Evolutionary conservation across 2,888 invertebrate genomes (phyloP).

Genomic region (Eupithecia dodoneata): DNA sequence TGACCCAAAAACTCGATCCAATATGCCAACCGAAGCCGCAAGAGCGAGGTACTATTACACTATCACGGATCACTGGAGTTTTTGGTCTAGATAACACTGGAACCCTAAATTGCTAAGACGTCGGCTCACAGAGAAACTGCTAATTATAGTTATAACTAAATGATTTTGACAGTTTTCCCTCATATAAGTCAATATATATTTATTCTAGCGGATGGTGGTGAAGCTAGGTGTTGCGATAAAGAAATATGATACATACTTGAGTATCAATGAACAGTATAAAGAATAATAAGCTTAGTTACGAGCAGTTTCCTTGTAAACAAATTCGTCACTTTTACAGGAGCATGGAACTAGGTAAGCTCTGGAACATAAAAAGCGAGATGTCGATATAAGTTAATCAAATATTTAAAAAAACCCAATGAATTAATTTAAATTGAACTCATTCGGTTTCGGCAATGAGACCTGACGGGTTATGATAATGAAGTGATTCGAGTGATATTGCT

Average conservation of each 20-base stretch:
- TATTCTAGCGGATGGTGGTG: neutral
- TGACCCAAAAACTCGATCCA: conserved; percentile 45
- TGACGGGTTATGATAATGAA: conserved; percentile 41
- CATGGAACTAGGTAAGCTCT: neutral
- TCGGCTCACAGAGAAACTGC: neutral
- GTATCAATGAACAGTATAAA: neutral
- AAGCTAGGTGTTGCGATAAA: neutral
- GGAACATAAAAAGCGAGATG: neutral
- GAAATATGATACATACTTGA: neutral
- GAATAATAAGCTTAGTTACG: neutral
- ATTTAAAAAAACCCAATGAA: neutral
- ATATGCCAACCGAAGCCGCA: conserved; percentile 42
- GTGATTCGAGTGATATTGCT: conserved; percentile 15
- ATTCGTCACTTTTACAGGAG: neutral
- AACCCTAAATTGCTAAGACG: conserved; percentile 13
- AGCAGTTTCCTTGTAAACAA: neutral
- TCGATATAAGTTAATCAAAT: neutral
- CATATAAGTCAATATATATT: neutral
- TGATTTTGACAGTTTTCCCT: neutral
- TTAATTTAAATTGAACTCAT: neutral
- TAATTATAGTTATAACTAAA: neutral
- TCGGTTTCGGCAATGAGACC: conserved; percentile 31
- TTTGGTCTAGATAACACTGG: conserved; percentile 32
- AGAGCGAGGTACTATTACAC: conserved; percentile 37
- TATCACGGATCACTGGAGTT: conserved; percentile 36